Evolutionary conservation across 2,888 invertebrate genomes (phyloP).

Genomic region (Andrena camellia): DNA sequence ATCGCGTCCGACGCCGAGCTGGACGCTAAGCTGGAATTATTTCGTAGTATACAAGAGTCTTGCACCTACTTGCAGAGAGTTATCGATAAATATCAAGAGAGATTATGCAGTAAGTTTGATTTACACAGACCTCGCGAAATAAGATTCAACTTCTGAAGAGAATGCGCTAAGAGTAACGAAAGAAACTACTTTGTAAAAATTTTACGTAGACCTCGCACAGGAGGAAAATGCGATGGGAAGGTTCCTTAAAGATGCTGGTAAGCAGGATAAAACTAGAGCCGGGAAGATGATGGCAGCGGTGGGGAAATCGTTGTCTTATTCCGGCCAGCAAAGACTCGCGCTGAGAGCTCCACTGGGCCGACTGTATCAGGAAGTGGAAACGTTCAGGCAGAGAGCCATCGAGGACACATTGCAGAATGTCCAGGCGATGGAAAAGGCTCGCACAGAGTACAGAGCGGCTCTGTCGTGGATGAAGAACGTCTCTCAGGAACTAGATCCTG

Average conservation of each 20-base stretch:
- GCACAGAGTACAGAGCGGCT: constrained; percentile 98
- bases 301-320: constrained; percentile 95
- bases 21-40: constrained; percentile 97
- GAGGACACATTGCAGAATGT: constrained; percentile 96
- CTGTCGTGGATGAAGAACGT: constrained; percentile 99
- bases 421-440: constrained; percentile 96
- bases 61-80: constrained; percentile 94
- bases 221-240: constrained; percentile 98
- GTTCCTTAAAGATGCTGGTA: constrained; percentile 97
- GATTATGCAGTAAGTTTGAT: constrained; percentile 90
- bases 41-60: constrained; percentile 96
- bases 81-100: constrained; percentile 97
- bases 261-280: constrained; percentile 93
- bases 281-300: constrained; percentile 93
- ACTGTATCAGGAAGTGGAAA: constrained; percentile 98
- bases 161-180: background rate
- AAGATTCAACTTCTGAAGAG: background rate
- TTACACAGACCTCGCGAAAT: background rate
- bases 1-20: constrained; percentile 98
- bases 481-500: constrained; percentile 97
- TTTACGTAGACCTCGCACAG: constrained; percentile 91
- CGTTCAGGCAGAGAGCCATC: constrained; percentile 97
- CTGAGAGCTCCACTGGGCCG: constrained; percentile 94
- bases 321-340: constrained; percentile 96
- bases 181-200: constrained; percentile 1